Conservation (phyloP, 2,888 invertebrate species). For the Argyresthia goedartella region DNA sequence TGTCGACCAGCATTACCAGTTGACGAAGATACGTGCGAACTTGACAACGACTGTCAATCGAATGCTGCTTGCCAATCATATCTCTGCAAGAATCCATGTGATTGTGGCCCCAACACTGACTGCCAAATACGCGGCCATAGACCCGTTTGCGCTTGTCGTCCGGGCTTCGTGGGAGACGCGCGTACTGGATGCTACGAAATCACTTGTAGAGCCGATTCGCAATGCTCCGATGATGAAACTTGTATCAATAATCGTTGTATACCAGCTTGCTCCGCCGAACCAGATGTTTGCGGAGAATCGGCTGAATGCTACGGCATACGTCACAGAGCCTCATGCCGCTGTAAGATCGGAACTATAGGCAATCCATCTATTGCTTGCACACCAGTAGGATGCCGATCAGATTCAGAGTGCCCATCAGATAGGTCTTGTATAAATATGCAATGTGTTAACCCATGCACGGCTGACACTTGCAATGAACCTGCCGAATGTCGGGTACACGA, state of each 20-base stretch:
- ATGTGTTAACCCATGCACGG: conserved; percentile 82
- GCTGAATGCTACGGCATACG: conserved; percentile 85
- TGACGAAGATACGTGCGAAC: conserved; percentile 75
- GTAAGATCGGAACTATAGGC: conserved; percentile 84
- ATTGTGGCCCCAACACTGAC: conserved; percentile 87
- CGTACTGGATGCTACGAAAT: conserved; percentile 83
- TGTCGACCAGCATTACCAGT: conserved; percentile 81
- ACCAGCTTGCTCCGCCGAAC: conserved; percentile 81
- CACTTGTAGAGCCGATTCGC: conserved; percentile 79
- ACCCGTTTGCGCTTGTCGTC: conserved; percentile 87
- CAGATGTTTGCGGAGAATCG: conserved; percentile 79
- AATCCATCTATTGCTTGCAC: conserved; percentile 84
- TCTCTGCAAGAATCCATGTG: conserved; percentile 86
- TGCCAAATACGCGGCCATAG: conserved; percentile 89
- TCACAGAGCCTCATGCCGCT: conserved; percentile 87
- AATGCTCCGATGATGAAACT: conserved; percentile 86
- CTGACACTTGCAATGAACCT: conserved; percentile 77
- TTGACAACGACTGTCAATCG: conserved; percentile 82
- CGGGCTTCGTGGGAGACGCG: conserved; percentile 88
- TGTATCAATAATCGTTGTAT: conserved; percentile 87
- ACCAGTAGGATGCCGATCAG: conserved; percentile 83
- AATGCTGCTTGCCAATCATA: conserved; percentile 85
- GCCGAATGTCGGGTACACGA: conserved; percentile 83
- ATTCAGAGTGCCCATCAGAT: conserved; percentile 84
- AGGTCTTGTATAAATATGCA: conserved; percentile 86